Evolutionary conservation across 2,888 invertebrate species (phyloP).

Genomic region (Nipponacmea schrenckii): DNA sequence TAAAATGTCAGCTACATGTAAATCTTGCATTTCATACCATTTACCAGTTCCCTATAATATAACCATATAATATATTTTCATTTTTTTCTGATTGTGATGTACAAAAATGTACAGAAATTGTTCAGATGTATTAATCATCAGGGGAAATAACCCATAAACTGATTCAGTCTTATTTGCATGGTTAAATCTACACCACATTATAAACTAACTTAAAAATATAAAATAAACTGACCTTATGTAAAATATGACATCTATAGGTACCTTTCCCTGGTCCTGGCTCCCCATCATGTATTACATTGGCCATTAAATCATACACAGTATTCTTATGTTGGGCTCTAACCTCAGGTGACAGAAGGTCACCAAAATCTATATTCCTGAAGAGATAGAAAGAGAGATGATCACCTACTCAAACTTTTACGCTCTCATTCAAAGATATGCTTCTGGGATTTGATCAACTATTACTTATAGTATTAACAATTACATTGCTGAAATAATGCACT

Average conservation of each 20-base stretch:
- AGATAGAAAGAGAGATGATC: too few species aligned
- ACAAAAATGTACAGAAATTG: too few species aligned
- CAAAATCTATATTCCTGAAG: constrained; percentile 93
- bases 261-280: constrained; percentile 86
- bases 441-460: too few species aligned
- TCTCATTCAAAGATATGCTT: too few species aligned
- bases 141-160: background rate
- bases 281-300: constrained; percentile 98
- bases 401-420: too few species aligned
- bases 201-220: too few species aligned
- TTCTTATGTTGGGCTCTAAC: constrained; percentile 71
- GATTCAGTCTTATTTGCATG: too few species aligned
- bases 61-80: background rate
- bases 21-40: constrained; percentile 92
- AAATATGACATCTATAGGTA: constrained; percentile 91
- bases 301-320: constrained; percentile 96
- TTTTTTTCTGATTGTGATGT: too few species aligned
- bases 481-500: too few species aligned
- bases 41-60: constrained; percentile 77
- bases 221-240: constrained; percentile 76
- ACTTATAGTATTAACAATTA: too few species aligned
- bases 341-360: constrained; percentile 90
- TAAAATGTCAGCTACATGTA: constrained; percentile 96
- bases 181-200: too few species aligned
- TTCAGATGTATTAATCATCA: background rate